Evolutionary conservation across 2,888 invertebrate species (phyloP), one percentile per base, ranked within the genome.

Genomic region (Catocala sponsa): DNA sequence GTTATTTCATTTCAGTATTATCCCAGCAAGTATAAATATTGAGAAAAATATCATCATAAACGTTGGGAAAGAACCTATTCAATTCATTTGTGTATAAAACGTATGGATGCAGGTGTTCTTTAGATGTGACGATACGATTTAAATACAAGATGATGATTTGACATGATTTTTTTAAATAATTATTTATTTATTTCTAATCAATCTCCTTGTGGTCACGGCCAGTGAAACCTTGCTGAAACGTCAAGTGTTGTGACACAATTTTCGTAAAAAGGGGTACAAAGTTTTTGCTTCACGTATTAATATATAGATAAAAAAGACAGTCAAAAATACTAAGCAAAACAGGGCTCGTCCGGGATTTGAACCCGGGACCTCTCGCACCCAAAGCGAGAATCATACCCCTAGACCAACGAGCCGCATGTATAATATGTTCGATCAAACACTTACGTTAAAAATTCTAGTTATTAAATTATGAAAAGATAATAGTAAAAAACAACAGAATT

Each of bases 361-460:
- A 91, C 90, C 90, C 90, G 89, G 89, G 89, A 89, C 90, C 90
- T 89, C 89, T 90, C 90, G 86, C 90, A 91, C 89, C 90, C 90
- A 83, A 89, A 90, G 88, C 87, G 86, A 88, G 83, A 88, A 88
- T 89, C 88, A 89, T 89, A 86, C 90, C 88, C 83, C 89, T 89
- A 89, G 88, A 89, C 90, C 89, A 89, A 88, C 88, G 88, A 88
- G 89, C 89, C 88, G 61, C 52, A 59, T 56, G 13, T 44, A 32
- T 2, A 4, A 10, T n/a, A 9, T 38, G 9, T 43, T 15, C 15
- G 15, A 15, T 15, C 15, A 15, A 15, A 15, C 15, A 2, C 15
- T 15, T 15, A 15, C 15, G 15, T 15, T 15, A 15, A 15, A 15
- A 15, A 15, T 15, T 15, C 15, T 15, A 15, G 15, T 15, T 15